Base-by-base conservation (phyloP, 1,140 invertebrate genomes). In the Drosophila lini region DNA sequence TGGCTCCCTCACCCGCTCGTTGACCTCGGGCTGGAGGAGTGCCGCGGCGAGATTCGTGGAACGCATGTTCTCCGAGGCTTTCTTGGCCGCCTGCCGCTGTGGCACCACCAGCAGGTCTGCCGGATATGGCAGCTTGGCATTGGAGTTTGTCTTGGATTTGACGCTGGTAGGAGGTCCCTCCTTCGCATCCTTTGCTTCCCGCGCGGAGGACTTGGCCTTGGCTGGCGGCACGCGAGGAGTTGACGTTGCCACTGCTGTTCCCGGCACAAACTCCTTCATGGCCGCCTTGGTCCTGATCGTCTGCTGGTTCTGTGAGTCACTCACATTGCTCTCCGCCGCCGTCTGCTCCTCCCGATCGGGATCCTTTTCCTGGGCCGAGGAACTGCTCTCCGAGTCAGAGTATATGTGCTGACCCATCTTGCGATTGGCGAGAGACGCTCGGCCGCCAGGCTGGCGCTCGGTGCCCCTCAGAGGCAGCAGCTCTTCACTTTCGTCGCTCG, bases 71-170 rank as follows among this genome's bases (percentile, higher is more conserved):
- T 97, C 97, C 3, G 96, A 96, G 3, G 97, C 97, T 91, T 98
- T 97, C 86, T 97, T 98, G 16, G 97, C 97, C 22, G 97, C 97
- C 92, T 97, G 96, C 56, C 97, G 93, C 91, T 98, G 97, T 1
- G 97, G 97, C n/a, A 98, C 97, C 80, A 98, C 97, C 36, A 97
- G 93, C 81, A 97, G 95, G 40, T 96, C 95, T 22, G 96, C 95
- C 63, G 94, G 94, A 76, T 95, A 95, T 25, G 55, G 61, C 62
- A 84, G 31, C 58, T 64, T 78, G 50, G 38, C 44, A 31, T 47
- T 80, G 3, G 73, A 40, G 40, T 65, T 88, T 8, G 52, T n/a
- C 36, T 76, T 80, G 7, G 42, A 34, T 36, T 71, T 60, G 3
- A 69, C 59, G 40, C 47, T 60, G 38, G n/a, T 44, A 1, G 7